Base-by-base conservation (phyloP, 2,888 invertebrate genomes). In the Branchipolynoe longqiensis region DNA sequence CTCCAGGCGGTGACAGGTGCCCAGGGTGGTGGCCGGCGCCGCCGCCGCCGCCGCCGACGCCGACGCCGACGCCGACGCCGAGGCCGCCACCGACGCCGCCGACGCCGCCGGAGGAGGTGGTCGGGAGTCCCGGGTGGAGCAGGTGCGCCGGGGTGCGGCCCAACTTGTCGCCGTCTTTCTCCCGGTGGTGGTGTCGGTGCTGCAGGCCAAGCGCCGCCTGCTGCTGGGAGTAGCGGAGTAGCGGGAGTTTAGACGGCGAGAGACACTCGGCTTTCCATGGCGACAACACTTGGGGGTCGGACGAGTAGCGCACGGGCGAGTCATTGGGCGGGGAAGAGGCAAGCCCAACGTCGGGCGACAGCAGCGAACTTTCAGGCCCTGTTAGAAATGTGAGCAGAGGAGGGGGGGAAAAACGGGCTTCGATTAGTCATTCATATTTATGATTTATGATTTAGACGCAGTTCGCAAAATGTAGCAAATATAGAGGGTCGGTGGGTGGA, bases 261-360 rank as follows among this genome's bases (percentile, higher is more conserved):
- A 84, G 48, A 54, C 64, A 64, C 22, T 84, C 84, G 28, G 59
- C 38, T 33, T 64, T 84, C 69, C 69, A 84, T 3, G 41, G 8
- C 12, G 64, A 36, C n/a, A 73, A 22, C 54, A 54, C 69, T 25
- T 62, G 25, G 1, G 62, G 36, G 54, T 84, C 64, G 54, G 62
- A 8, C 28, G 33, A 25, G 54, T 84, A 84, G 62, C 84, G 40
- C 6, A 41, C 41, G 31, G 62, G n/a, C 31, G 33, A 40, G 6
- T 84, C 84, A 84, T 64, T 31, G 64, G 84, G 48, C 54, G 48
- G 73, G 28, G 48, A 84, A 31, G 73, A 54, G n/a, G 28, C 33
- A 33, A 69, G 31, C 12, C 78, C 31, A 14, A 38, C 64, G 22
- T 48, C 59, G 3, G 73, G 54, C 3, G 48, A 84, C 84, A 69